A percentile compares a stretch with the other conserved stretches of the same genome.
phyloP scores from a whole-genome alignment of 2,888 invertebrate genomes.

The Drosophila nr. perissopoda region DNA sequence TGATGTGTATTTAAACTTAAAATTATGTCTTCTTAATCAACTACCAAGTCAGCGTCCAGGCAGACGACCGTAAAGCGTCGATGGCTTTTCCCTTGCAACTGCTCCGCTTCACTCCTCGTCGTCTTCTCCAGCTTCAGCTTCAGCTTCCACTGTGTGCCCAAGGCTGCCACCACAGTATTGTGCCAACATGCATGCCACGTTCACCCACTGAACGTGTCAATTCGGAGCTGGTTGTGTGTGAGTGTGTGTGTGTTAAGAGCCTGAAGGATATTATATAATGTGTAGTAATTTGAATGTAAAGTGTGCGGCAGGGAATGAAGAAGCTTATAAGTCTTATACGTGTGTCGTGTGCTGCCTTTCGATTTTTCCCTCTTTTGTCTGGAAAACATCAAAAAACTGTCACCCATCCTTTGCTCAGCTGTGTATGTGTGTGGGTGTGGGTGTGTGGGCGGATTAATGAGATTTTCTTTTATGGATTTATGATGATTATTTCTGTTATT shows the following conservation, averaged over 20 bases:
- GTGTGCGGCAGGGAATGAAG: slow-evolving; percentile 68
- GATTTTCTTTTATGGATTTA: slow-evolving; percentile 79
- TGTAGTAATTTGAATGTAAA: slow-evolving; percentile 82
- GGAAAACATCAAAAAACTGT: slow-evolving; percentile 57
- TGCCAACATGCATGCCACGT: slow-evolving; percentile 68
- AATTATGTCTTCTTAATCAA: slow-evolving; percentile 78
- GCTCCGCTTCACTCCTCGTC: not conserved
- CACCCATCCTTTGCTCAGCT: slow-evolving; percentile 25
- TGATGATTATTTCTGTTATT: slow-evolving; percentile 76
- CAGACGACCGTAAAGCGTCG: slow-evolving; percentile 34
- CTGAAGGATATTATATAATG: slow-evolving; percentile 79
- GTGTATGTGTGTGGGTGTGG: slow-evolving; percentile 4
- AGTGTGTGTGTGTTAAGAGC: slow-evolving; percentile 53
- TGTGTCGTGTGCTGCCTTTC: slow-evolving; percentile 50
- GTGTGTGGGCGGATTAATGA: slow-evolving; percentile 64
- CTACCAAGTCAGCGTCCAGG: slow-evolving; percentile 54
- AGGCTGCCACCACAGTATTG: slow-evolving; percentile 38
- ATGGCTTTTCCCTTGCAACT: slow-evolving; percentile 11
- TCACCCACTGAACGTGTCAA: slow-evolving; percentile 55
- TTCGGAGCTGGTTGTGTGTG: slow-evolving; percentile 19
- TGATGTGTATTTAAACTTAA: slow-evolving; percentile 68
- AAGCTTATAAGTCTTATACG: slow-evolving; percentile 74
- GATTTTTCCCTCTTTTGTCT: slow-evolving; percentile 45
- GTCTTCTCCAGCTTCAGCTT: not conserved
- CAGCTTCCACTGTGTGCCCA: not conserved